Evolutionary conservation across 2,888 invertebrate genomes (phyloP).

Genomic region (Phasia obesa): DNA sequence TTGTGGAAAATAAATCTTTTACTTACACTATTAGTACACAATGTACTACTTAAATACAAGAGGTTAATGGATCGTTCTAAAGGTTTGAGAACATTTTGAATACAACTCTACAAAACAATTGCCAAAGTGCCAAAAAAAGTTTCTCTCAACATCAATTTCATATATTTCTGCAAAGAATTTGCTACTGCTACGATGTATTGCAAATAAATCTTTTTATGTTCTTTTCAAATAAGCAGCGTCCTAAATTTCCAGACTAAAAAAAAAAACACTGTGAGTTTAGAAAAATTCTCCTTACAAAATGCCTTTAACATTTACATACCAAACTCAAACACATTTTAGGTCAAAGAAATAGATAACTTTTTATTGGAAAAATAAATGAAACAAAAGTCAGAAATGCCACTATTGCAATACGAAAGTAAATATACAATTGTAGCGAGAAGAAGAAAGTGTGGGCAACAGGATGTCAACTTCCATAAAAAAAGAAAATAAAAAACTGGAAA

Average conservation of each 20-base stretch:
- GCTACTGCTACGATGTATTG: no score
- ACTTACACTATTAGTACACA: no score
- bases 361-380: conserved; percentile 26
- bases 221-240: not conserved
- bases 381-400: conserved; percentile 2
- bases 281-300: conserved; percentile 16
- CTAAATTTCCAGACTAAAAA: no score
- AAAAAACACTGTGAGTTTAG: not conserved
- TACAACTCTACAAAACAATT: no score
- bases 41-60: no score
- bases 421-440: not conserved
- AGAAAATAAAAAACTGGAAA: conserved; percentile 6
- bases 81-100: no score
- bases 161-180: no score
- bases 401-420: conserved; percentile 50
- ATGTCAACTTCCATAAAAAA: conserved; percentile 46
- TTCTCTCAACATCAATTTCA: no score
- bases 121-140: no score
- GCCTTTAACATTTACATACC: conserved; percentile 40
- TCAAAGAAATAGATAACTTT: conserved; percentile 49
- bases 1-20: no score
- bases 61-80: no score
- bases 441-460: conserved; percentile 69
- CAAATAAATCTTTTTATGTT: no score
- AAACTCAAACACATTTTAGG: conserved; percentile 37